phyloP scores from a whole-genome alignment of 2,113 vertebrate genomes.

The Porphyrio hochstetteri region DNA sequence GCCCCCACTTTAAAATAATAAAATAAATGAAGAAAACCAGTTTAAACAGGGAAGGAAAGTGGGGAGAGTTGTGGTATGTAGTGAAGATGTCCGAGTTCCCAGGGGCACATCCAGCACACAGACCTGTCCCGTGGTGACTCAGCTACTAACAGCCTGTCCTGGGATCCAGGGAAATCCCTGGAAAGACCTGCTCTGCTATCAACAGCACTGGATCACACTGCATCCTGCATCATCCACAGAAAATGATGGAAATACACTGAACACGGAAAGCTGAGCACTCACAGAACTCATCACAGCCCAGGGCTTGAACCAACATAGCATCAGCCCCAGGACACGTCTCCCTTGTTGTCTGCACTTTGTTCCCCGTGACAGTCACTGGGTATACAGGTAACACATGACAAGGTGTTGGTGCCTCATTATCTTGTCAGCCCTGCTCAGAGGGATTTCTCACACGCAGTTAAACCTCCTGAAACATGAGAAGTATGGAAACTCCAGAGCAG shows the following conservation, averaged over 20 bases:
- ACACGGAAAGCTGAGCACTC: fast-evolving
- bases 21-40: not conserved
- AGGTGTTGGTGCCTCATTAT: fast-evolving
- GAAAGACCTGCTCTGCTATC: not conserved
- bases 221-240: not conserved
- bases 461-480: not conserved
- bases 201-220: not conserved
- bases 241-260: not conserved
- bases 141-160: not conserved
- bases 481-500: not conserved
- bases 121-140: not conserved
- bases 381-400: not conserved
- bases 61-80: not conserved
- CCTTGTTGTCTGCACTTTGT: not conserved
- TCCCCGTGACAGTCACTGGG: not conserved
- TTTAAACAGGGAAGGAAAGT: not conserved
- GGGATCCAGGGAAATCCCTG: not conserved
- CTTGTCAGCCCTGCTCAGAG: not conserved
- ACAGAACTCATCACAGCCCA: not conserved
- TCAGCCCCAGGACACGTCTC: fast-evolving
- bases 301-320: not conserved
- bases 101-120: not conserved
- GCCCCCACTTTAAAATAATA: not conserved
- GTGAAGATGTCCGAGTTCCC: not conserved
- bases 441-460: not conserved